Base-by-base conservation (phyloP, 2,113 vertebrate species). In the Ginglymostoma cirratum region DNA sequence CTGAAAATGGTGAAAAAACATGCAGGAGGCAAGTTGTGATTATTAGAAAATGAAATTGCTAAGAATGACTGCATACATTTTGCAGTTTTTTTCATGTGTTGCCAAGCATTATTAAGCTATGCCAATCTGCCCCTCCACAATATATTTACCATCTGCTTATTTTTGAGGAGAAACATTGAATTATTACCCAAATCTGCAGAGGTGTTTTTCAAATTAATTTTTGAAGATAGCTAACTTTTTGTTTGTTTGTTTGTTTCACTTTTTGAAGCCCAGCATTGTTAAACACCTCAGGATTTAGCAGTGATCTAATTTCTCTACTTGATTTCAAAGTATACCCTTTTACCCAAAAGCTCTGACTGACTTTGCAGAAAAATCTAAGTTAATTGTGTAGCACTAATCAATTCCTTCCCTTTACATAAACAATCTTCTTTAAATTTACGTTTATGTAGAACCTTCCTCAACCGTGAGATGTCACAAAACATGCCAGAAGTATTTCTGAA, bases 1-100 rank as follows among this genome's bases (percentile, higher is more conserved):
- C 97, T 96, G 98, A 99, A 96, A 98, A 97, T 1, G 98, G 98
- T 95, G 97, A 98, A 96, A 97, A 98, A 97, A 98, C 97, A 97
- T 99, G 99, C 97, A 99, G 98, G 97, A 99, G 98, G 99, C 99
- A 97, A 98, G 98, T 97, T 7, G 6, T 85, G 42, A 30, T 52
- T 5, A 34, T 45, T 17, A 34, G n/a, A 66, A 2, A 27, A n/a
- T 15, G 19, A 10, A 48, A 95, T 24, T 52, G 86, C 87, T 96
- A 66, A 45, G 52, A 7, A 65, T 90, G 61, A 38, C 21, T 66
- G 95, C 94, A 67, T 65, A 95, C 67, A 94, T 27, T 89, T 65
- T 85, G 61, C 86, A 94, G 45, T 86, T 72, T 61, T 12, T 67
- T 83, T 48, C 61, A 34, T 67, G 78, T n/a, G 30, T 90, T 30